Evolutionary conservation across 1,140 invertebrate genomes (phyloP).

Genomic region (Asbolus verrucosus): DNA sequence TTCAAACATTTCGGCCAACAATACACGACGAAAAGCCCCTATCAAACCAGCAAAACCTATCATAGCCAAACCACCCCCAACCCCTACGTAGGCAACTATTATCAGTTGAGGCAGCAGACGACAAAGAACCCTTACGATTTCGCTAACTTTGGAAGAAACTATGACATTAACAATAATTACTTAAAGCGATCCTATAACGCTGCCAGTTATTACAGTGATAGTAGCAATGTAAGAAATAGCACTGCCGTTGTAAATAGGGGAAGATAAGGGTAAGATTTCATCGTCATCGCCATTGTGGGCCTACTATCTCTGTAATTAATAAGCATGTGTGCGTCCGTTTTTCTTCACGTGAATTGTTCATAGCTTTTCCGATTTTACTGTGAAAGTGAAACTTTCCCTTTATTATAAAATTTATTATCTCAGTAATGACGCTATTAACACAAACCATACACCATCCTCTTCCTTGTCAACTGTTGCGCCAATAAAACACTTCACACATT

Average conservation of each 20-base stretch:
- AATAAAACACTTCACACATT: neutral
- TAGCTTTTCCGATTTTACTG: slow-evolving; percentile 6
- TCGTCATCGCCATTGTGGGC: slow-evolving; percentile 4
- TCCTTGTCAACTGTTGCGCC: slow-evolving; percentile 9
- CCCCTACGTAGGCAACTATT: slow-evolving; percentile 61
- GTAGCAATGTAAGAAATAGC: slow-evolving; percentile 55
- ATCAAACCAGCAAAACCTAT: slow-evolving; percentile 40
- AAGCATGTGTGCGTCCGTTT: neutral
- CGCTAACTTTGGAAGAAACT: slow-evolving; percentile 62
- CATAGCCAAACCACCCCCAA: slow-evolving; percentile 40
- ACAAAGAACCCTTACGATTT: slow-evolving; percentile 66
- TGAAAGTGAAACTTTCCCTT: slow-evolving; percentile 30
- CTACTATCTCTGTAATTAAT: slow-evolving; percentile 19
- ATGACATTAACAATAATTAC: slow-evolving; percentile 65
- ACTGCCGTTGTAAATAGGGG: slow-evolving; percentile 22
- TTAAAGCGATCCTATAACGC: slow-evolving; percentile 65
- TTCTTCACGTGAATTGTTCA: neutral
- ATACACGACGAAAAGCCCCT: slow-evolving; percentile 40
- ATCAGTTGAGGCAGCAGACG: slow-evolving; percentile 58
- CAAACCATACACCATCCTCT: slow-evolving; percentile 26
- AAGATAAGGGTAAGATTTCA: slow-evolving; percentile 25
- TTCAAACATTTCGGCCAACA: slow-evolving; percentile 66
- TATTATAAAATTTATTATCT: slow-evolving; percentile 18
- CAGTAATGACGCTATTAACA: slow-evolving; percentile 30
- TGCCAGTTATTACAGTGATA: slow-evolving; percentile 62